A percentile compares a stretch with the other conserved stretches of the same genome.
Conservation (phyloP, 2,888 invertebrate species). For the Tanypteryx hageni region DNA sequence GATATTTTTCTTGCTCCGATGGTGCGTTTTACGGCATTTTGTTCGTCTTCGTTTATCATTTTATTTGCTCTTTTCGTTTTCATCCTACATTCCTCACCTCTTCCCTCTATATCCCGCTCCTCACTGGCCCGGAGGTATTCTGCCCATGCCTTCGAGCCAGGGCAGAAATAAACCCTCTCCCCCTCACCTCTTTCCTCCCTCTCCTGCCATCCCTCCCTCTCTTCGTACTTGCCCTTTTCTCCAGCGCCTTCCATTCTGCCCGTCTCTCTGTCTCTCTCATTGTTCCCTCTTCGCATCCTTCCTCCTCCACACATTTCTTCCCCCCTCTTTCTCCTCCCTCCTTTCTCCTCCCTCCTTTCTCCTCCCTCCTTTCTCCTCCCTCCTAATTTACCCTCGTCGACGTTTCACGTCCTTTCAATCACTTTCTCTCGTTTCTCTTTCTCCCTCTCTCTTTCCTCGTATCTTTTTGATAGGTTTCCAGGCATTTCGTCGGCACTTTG, state of each 20-base stretch:
- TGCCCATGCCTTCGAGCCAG: conserved; percentile 47
- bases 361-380: conserved; percentile 55
- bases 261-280: no score
- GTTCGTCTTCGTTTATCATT: conserved; percentile 11
- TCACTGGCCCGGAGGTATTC: conserved; percentile 38
- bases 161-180: conserved; percentile 23
- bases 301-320: neutral
- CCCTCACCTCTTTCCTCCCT: neutral
- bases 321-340: conserved; percentile 72
- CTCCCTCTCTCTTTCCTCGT: conserved; percentile 70
- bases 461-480: conserved; percentile 66
- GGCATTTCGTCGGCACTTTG: neutral
- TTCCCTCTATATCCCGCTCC: conserved; percentile 10
- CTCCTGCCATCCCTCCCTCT: neutral
- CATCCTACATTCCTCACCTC: neutral
- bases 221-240: no score
- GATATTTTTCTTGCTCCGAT: neutral
- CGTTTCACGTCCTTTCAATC: conserved; percentile 71
- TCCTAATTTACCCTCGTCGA: conserved; percentile 65
- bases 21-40: conserved; percentile 16
- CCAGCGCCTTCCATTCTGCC: neutral
- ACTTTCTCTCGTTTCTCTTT: conserved; percentile 70
- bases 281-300: neutral
- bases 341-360: conserved; percentile 65
- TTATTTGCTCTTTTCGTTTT: neutral